Conservation (phyloP, 53 echinoderm and acorn worm genomes). For the Pentamera pediparva region DNA sequence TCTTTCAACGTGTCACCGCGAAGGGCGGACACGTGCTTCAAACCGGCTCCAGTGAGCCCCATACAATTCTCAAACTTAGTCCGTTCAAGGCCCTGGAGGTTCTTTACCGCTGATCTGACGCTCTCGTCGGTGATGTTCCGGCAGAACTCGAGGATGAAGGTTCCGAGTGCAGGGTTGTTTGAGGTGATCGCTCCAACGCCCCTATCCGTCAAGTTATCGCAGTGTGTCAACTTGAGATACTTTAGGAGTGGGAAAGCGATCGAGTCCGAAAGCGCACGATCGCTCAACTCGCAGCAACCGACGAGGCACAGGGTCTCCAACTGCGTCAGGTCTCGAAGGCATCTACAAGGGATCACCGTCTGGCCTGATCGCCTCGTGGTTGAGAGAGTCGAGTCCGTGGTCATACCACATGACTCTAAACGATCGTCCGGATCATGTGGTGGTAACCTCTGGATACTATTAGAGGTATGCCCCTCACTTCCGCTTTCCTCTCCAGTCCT, state of each 20-base stretch:
- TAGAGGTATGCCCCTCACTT: too few relatives aligned
- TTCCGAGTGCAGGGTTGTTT: not conserved
- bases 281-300: not conserved
- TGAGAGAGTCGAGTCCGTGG: too few relatives aligned
- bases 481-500: too few relatives aligned
- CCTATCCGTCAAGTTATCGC: not conserved
- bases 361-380: too few relatives aligned
- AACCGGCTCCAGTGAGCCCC: not conserved
- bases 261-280: not conserved
- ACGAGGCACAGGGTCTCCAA: not conserved
- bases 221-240: not conserved
- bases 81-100: not conserved
- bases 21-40: not conserved
- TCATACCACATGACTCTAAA: too few relatives aligned
- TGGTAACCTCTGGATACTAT: too few relatives aligned
- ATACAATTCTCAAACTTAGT: not conserved
- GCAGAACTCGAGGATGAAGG: constrained; percentile 3
- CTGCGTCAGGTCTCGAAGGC: not conserved
- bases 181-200: not conserved
- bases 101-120: not conserved
- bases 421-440: too few relatives aligned
- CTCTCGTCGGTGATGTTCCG: not conserved
- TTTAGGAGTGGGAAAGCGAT: not conserved
- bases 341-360: not conserved
- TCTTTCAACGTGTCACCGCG: not conserved